A percentile compares a stretch with the other conserved stretches of the same genome.
Evolutionary conservation across 2,888 invertebrate species (phyloP).

Genomic region (Bibio marci): DNA sequence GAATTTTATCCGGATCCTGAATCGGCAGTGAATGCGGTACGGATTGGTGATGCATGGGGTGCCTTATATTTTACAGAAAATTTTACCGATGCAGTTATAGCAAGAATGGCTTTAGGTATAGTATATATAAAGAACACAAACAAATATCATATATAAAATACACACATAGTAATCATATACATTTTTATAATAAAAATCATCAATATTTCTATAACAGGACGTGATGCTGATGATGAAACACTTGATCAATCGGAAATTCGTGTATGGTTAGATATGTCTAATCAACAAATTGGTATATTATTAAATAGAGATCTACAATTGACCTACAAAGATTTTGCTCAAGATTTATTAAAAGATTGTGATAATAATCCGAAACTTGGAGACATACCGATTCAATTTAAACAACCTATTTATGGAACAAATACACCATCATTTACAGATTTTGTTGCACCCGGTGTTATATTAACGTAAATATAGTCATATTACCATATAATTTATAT

Average conservation of each 20-base stretch:
- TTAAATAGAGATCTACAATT: slow-evolving; percentile 71
- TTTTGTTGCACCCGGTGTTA: slow-evolving; percentile 91
- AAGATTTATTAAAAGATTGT: slow-evolving; percentile 51
- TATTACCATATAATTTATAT: not conserved
- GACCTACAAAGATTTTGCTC: slow-evolving; percentile 72
- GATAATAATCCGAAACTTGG: slow-evolving; percentile 71
- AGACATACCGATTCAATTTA: slow-evolving; percentile 77
- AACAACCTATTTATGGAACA: slow-evolving; percentile 74
- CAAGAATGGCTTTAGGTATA: slow-evolving; percentile 55
- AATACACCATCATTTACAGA: slow-evolving; percentile 86
- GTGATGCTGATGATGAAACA: slow-evolving; percentile 72
- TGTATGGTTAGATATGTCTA: slow-evolving; percentile 87
- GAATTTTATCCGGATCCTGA: slow-evolving; percentile 47
- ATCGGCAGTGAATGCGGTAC: slow-evolving; percentile 54
- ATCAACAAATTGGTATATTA: slow-evolving; percentile 87
- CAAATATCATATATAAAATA: no score
- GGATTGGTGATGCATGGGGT: slow-evolving; percentile 71
- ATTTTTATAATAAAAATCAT: no score
- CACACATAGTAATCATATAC: no score
- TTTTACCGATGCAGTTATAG: slow-evolving; percentile 72
- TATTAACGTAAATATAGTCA: slow-evolving; percentile 56
- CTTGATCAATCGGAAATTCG: slow-evolving; percentile 72
- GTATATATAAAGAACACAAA: no score
- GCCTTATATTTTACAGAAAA: slow-evolving; percentile 76
- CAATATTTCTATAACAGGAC: no score